Evolutionary conservation across 2,888 invertebrate species (phyloP).

Genomic region (Nemapogon koenigi): DNA sequence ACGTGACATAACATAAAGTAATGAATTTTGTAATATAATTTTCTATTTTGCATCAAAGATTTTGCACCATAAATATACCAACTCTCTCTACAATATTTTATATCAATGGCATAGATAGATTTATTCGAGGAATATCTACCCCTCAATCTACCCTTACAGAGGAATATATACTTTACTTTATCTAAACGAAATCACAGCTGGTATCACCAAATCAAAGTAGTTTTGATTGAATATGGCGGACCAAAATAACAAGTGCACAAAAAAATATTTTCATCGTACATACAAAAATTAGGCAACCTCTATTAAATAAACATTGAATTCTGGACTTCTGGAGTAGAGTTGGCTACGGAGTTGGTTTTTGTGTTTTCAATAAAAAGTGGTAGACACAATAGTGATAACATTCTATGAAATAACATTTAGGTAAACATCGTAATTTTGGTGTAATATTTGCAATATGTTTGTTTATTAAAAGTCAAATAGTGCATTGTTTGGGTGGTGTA

Average conservation of each 20-base stretch:
- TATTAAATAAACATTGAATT: constrained; percentile 1
- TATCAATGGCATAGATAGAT: too few species aligned
- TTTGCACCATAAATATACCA: too few species aligned
- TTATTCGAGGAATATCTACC: too few species aligned
- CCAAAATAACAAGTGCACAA: constrained; percentile 64
- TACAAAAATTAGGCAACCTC: constrained; percentile 10
- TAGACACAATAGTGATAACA: constrained; percentile 3
- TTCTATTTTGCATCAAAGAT: too few species aligned
- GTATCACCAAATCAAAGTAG: too few species aligned
- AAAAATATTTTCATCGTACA: constrained; percentile 44
- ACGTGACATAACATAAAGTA: too few species aligned
- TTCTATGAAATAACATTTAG: neutral
- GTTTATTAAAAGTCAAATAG: neutral
- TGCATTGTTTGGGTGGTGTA: neutral
- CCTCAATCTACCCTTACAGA: too few species aligned
- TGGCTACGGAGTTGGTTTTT: too few species aligned
- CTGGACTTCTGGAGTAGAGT: neutral
- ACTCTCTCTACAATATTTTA: too few species aligned
- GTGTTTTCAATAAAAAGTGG: constrained; percentile 4
- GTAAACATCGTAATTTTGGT: neutral
- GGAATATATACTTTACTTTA: too few species aligned
- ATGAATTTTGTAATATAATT: too few species aligned
- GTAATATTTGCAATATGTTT: neutral
- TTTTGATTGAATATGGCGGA: constrained; percentile 59
- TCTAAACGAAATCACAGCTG: too few species aligned